phyloP scores from a whole-genome alignment of 2,888 invertebrate genomes.

The Teleogryllus oceanicus region DNA sequence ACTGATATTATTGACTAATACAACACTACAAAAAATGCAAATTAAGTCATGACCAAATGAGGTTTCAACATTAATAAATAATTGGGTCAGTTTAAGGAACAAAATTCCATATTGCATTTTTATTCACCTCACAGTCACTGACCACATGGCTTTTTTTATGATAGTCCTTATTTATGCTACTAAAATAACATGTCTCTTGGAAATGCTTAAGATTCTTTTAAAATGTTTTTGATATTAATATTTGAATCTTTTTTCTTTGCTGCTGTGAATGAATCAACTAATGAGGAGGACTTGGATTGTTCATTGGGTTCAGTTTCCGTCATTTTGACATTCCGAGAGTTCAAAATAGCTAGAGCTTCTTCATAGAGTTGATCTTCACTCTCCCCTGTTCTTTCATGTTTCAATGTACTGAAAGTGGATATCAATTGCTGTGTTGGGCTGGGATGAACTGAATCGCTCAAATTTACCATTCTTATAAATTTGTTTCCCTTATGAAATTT shows the following conservation, averaged over 20 bases:
- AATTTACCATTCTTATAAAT: conserved; percentile 55
- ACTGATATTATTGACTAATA: too few relatives aligned
- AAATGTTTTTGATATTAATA: conserved; percentile 44
- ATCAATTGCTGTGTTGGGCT: conserved; percentile 61
- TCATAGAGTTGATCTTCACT: conserved; percentile 54
- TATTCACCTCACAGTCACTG: too few relatives aligned
- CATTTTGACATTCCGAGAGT: conserved; percentile 41
- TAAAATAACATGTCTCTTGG: neutral
- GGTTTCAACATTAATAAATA: too few relatives aligned
- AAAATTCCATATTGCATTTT: too few relatives aligned
- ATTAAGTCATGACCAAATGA: too few relatives aligned
- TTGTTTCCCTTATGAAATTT: conserved; percentile 62
- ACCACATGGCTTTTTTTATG: too few relatives aligned
- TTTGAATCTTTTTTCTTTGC: conserved; percentile 39
- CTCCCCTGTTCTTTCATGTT: conserved; percentile 51
- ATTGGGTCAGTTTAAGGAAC: too few relatives aligned
- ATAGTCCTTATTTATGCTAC: neutral
- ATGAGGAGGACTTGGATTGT: conserved; percentile 35
- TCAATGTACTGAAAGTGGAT: conserved; percentile 57
- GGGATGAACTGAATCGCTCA: conserved; percentile 53
- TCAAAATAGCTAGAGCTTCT: conserved; percentile 50
- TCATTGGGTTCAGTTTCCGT: conserved; percentile 20
- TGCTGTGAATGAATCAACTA: conserved; percentile 42
- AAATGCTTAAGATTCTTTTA: conserved; percentile 42
- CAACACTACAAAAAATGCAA: too few relatives aligned